A percentile compares a stretch with the other conserved stretches of the same genome.
These are phyloP conservation scores for Hirtodrosophila alboralis DNA, from an alignment of 2,888 invertebrate species.

Conservation along the genomic window DNA sequence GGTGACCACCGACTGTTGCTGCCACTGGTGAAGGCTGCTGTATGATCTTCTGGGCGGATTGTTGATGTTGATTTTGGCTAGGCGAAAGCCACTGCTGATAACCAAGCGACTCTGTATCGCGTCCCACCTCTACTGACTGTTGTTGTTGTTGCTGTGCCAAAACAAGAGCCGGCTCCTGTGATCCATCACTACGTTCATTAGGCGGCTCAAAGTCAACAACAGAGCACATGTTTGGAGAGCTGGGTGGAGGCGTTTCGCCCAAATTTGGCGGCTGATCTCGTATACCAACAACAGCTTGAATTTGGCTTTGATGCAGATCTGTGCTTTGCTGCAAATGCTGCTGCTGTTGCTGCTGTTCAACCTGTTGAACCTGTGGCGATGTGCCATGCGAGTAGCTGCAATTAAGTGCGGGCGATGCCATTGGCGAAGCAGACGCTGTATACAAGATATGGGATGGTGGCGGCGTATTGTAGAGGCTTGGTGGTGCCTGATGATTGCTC, in stretches of 20 bases:
- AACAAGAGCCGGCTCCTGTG: constrained; percentile 25
- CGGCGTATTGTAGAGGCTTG: constrained; percentile 65
- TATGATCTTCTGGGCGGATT: constrained; percentile 31
- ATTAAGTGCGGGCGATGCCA: constrained; percentile 81
- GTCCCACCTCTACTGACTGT: constrained; percentile 37
- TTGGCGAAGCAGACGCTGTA: constrained; percentile 76
- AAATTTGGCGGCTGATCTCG: constrained; percentile 53
- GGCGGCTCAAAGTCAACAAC: constrained; percentile 73
- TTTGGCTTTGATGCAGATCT: constrained; percentile 20
- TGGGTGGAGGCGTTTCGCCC: constrained; percentile 75
- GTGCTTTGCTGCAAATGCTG: constrained; percentile 18
- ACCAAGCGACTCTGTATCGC: constrained; percentile 27
- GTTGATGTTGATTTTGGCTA: constrained; percentile 39
- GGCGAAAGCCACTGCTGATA: constrained; percentile 61
- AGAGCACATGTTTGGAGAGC: constrained; percentile 72
- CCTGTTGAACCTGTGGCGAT: constrained; percentile 48
- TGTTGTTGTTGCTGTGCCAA: too few species aligned
- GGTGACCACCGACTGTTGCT: background rate
- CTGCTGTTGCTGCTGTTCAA: constrained; percentile 31
- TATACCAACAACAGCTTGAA: constrained; percentile 7
- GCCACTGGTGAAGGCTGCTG: constrained; percentile 15
- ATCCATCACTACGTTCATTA: constrained; percentile 22
- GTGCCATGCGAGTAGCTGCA: constrained; percentile 70
- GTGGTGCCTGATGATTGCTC: constrained; percentile 58
- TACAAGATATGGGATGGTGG: constrained; percentile 71